Conservation (phyloP, 2,113 vertebrate genomes). For the Recurvirostra avosetta region DNA sequence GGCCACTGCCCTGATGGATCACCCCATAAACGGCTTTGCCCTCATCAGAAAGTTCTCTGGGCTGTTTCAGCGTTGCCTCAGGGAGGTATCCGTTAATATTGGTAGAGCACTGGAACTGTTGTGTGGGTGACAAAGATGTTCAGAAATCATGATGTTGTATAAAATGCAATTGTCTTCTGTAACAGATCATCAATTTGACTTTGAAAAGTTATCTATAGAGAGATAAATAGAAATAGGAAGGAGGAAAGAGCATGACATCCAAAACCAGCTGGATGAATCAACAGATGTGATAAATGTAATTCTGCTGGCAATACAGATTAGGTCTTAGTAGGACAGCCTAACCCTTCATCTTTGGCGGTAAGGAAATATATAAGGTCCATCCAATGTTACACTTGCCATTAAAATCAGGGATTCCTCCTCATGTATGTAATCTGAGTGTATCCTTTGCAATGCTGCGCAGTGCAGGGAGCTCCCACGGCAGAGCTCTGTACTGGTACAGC, state of each 20-base stretch:
- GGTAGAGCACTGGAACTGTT: not conserved
- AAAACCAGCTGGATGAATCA: not conserved
- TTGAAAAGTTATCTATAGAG: not conserved
- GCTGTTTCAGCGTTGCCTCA: rapidly evolving
- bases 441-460: too few relatives aligned
- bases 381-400: too few relatives aligned
- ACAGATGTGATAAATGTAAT: not conserved
- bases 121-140: not conserved
- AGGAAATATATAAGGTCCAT: not conserved
- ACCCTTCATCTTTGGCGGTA: not conserved
- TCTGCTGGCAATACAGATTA: not conserved
- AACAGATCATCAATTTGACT: not conserved
- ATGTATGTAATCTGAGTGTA: rapidly evolving
- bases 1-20: not conserved
- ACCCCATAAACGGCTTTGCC: not conserved
- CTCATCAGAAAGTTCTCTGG: not conserved
- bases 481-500: not conserved
- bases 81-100: not conserved
- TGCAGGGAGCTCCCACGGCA: not conserved
- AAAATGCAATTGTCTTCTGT: not conserved
- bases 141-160: not conserved
- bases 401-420: not conserved
- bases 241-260: not conserved
- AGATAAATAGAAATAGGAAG: not conserved
- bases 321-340: not conserved